Base-by-base conservation (phyloP, 2,113 vertebrate species). In the Ptychochromis oligacanthus region DNA sequence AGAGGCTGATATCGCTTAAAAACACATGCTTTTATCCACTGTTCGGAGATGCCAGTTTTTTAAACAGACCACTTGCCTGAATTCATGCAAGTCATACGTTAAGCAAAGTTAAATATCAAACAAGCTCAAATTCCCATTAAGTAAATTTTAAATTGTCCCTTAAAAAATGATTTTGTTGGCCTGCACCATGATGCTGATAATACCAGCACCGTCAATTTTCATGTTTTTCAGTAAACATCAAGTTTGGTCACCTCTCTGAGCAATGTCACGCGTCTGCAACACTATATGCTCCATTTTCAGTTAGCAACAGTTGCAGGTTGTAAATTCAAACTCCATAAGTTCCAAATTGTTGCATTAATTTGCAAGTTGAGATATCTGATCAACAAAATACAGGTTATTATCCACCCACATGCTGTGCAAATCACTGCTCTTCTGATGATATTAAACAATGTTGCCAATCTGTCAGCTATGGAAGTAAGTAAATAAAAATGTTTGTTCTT, bases 361-460 rank as follows among this genome's bases (percentile, higher is more conserved):
- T 31, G 36, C 43, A 54, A 34, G n/a, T 6, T 9, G 43, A n/a
- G 70, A 43, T 15, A 52, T 18, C 49, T 28, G 31, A 34, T 61
- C 18, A 65, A 57, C 15, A 72, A 31, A 81, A 83, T 64, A 58
- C 20, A 74, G n/a, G 6, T 20, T 15, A 49, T 72, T 18, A 54
- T 87, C 76, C 64, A 62, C 31, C 55, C 65, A 79, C 61, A 57
- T n/a, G 59, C 28, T 74, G 55, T 13, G 46, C 14, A 75, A 61
- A 77, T 67, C n/a, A 58, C 46, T 70, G 62, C 40, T 65, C 22
- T 70, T 49, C 40, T 70, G 40, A 49, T 28, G 18, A 49, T 18
- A 49, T 22, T 49, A 40, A 70, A 28, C 15, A 70, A 12, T 14
- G 38, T 22, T 65, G 62, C 15, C 36, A 24, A 43, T 24, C 40